Evolutionary conservation across 2,113 vertebrate species (phyloP), one percentile per base, ranked within the genome.

Genomic region (Dinomys branickii): DNA sequence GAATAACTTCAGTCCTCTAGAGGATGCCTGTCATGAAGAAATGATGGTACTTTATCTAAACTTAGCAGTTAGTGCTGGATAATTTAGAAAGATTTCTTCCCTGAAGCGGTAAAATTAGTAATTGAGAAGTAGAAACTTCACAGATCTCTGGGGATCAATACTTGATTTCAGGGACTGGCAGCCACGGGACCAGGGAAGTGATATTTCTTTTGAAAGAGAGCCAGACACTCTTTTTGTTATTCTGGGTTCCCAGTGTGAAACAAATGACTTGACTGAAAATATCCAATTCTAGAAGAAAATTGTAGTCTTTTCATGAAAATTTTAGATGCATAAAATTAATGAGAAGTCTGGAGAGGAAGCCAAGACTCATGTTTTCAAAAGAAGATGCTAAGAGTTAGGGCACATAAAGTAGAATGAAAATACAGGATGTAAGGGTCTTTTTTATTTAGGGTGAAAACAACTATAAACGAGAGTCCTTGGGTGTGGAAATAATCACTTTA

Each of bases 151-250:
- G 93, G 92, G 94, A 85, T 85, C 93, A 81, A 24, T 63, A 80
- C 38, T 96, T 91, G 84, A 59, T 85, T 85, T 38, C n/a, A 78
- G 75, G 82, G 69, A 77, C 50, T 86, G 86, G 73, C 92, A 85
- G 16, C 35, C 52, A 86, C 56, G 78, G 84, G 88, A 83, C 81
- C 33, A n/a, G 95, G 80, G 89, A 93, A 85, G 86, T 14, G 77
- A 3, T 87, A 44, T 93, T 97, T 92, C 95, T 97, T 96, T 97
- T 95, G 94, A 97, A 92, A 91, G 58, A 33, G 26, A 87, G 97
- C 88, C 94, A 96, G 91, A 94, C 63, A 85, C 65, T 88, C 75
- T n/a, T 91, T 87, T 87, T 87, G 85, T 95, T 96, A 91, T 94
- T 91, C 91, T 85, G 30, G 63, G 50, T 88, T 96, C n/a, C 67